These are phyloP conservation scores for Odontamblyopus lacepedii DNA, from an alignment of 2,797 vertebrate species.

Conservation along the genomic window DNA sequence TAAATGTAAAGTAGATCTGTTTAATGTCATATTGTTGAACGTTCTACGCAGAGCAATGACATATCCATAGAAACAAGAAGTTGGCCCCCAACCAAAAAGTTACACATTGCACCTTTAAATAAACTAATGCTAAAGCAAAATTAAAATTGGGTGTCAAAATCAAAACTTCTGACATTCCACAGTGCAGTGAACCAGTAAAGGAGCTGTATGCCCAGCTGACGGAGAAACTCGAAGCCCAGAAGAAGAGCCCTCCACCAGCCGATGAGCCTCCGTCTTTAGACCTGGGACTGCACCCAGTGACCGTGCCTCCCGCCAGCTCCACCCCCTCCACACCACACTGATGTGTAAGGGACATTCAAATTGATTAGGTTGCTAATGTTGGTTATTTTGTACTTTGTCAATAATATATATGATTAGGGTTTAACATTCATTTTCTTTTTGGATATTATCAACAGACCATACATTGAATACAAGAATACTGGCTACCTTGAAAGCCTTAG, in stretches of 20 bases:
- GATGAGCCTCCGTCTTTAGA: constrained; percentile 85
- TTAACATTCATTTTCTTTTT: not conserved
- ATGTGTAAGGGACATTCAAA: constrained; percentile 25
- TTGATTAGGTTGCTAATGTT: not conserved
- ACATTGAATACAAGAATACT: not conserved
- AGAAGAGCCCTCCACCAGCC: constrained; percentile 82
- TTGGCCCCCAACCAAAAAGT: too few species aligned
- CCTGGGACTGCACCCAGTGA: constrained; percentile 84
- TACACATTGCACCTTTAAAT: not conserved
- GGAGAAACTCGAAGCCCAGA: constrained; percentile 88
- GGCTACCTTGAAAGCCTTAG: not conserved
- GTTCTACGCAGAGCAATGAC: too few species aligned
- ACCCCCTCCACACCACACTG: constrained; percentile 69
- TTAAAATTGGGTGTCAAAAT: not conserved
- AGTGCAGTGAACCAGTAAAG: constrained; percentile 92
- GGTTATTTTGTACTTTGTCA: not conserved
- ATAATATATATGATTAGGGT: not conserved
- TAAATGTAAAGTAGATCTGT: too few species aligned
- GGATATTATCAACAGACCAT: not conserved
- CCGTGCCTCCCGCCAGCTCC: constrained; percentile 74
- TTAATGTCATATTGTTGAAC: too few species aligned
- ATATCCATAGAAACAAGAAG: too few species aligned
- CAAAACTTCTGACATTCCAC: constrained; percentile 33
- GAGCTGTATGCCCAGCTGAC: constrained; percentile 87
- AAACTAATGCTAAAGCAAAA: not conserved